phyloP scores from a whole-genome alignment of 2,888 invertebrate genomes.

The Cheilosia pagana region DNA sequence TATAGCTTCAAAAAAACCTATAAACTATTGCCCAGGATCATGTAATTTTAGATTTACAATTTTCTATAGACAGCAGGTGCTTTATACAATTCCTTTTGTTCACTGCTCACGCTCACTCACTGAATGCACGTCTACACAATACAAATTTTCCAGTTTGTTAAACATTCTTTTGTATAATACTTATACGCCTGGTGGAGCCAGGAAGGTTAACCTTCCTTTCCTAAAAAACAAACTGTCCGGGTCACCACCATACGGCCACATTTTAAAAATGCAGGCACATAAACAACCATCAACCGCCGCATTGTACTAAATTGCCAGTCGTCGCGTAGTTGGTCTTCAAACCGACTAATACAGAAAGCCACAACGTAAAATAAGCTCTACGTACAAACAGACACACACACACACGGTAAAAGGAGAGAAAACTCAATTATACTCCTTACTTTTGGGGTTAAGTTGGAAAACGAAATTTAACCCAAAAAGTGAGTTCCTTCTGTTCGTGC shows the following conservation, averaged over 20 bases:
- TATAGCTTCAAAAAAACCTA: too few species aligned
- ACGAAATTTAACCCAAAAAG: slow-evolving; percentile 28
- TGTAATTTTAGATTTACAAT: too few species aligned
- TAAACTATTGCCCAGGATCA: too few species aligned
- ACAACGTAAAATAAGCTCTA: slow-evolving; percentile 2
- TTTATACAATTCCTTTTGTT: not conserved
- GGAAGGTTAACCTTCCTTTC: not conserved
- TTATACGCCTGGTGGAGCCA: not conserved
- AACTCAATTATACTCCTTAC: slow-evolving; percentile 48
- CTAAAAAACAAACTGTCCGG: not conserved
- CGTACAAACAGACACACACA: not conserved
- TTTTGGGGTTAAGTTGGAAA: slow-evolving; percentile 53
- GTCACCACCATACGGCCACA: not conserved
- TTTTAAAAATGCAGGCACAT: slow-evolving; percentile 29
- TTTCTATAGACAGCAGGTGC: too few species aligned
- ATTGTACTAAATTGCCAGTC: not conserved
- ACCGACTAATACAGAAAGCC: not conserved
- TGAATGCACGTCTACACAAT: not conserved
- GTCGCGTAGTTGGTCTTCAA: not conserved
- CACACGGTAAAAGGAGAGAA: slow-evolving; percentile 21
- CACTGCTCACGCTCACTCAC: slow-evolving; percentile 17
- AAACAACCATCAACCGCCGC: slow-evolving; percentile 5
- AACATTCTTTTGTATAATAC: slow-evolving; percentile 24
- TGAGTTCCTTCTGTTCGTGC: not conserved
- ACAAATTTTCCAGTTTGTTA: slow-evolving; percentile 32